A percentile compares a stretch with the other conserved stretches of the same genome.
Evolutionary conservation across 2,888 invertebrate species (phyloP).

Genomic region (Acronicta aceris): DNA sequence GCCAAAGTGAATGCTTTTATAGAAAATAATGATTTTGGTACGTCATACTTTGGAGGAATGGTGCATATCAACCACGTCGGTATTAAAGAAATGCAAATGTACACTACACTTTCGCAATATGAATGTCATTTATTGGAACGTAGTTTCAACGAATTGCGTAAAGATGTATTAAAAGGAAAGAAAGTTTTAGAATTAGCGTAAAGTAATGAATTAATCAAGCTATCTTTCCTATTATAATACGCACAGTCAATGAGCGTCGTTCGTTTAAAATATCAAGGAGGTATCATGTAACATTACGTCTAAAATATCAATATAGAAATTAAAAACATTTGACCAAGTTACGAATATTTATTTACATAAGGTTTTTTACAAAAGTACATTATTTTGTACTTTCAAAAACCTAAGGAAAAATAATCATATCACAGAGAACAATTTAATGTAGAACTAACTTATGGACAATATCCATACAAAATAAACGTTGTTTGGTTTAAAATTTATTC

Average conservation of each 20-base stretch:
- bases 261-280: conserved; percentile 8
- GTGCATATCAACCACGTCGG: conserved; percentile 69
- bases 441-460: conserved; percentile 63
- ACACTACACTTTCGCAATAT: conserved; percentile 64
- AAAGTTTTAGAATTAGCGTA: conserved; percentile 70
- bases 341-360: conserved; percentile 80
- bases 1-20: conserved; percentile 70
- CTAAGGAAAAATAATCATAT: conserved; percentile 79
- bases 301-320: conserved; percentile 8
- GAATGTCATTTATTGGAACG: conserved; percentile 73
- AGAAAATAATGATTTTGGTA: conserved; percentile 81
- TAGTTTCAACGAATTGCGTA: conserved; percentile 69
- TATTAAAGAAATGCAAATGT: conserved; percentile 70
- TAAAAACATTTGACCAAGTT: conserved; percentile 67
- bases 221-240: neutral
- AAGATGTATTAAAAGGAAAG: conserved; percentile 71
- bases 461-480: conserved; percentile 34
- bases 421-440: conserved; percentile 80
- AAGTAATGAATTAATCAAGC: neutral
- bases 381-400: conserved; percentile 62
- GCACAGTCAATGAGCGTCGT: neutral
- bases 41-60: conserved; percentile 73
- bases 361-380: conserved; percentile 64
- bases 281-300: conserved; percentile 1
- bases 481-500: conserved; percentile 36